These are phyloP conservation scores for Yponomeuta malinellus DNA, from an alignment of 2,888 invertebrate species.

Conservation along the genomic window DNA sequence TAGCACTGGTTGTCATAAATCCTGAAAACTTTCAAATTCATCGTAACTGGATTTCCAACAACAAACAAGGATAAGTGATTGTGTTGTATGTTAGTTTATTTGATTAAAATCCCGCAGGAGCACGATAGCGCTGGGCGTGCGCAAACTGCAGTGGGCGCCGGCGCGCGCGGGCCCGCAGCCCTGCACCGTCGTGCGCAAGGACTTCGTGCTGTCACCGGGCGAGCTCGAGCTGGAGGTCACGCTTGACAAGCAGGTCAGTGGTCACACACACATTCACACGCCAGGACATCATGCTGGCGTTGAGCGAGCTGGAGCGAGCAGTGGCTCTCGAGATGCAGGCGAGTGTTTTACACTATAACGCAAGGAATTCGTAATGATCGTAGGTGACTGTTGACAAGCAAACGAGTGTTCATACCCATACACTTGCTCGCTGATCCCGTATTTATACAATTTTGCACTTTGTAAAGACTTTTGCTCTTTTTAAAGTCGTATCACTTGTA, in stretches of 20 bases:
- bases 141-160: constrained; percentile 95
- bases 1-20: no score
- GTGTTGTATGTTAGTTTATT: constrained; percentile 56
- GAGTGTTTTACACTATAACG: neutral
- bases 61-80: neutral
- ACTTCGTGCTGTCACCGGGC: constrained; percentile 95
- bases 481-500: no score
- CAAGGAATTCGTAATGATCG: no score
- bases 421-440: no score
- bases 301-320: constrained; percentile 90
- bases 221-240: constrained; percentile 95
- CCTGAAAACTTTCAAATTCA: no score
- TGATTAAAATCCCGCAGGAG: constrained; percentile 84
- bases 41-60: no score
- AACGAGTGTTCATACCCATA: no score
- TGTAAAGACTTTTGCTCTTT: no score
- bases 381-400: no score
- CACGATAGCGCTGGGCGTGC: constrained; percentile 90
- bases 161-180: constrained; percentile 93
- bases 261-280: neutral
- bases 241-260: constrained; percentile 91
- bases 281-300: no score
- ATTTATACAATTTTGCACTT: no score
- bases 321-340: constrained; percentile 91
- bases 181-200: constrained; percentile 94